Conservation (phyloP, 2,113 vertebrate species). For the Erinaceus europaeus region DNA sequence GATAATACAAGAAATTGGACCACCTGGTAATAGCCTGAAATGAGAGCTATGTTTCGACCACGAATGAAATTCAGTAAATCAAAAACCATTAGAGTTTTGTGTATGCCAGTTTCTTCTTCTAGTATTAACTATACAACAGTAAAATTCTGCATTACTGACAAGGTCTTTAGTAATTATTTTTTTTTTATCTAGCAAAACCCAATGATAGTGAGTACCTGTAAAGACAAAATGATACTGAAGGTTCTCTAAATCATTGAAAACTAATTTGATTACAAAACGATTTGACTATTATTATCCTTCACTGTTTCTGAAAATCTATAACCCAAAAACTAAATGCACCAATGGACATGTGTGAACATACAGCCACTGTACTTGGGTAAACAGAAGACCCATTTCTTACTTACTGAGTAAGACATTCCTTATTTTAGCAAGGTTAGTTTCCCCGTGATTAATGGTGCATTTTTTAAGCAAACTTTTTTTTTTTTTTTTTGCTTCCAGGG, state of each 20-base stretch:
- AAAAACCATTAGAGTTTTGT: background rate
- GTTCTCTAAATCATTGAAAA: background rate
- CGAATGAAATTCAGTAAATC: background rate
- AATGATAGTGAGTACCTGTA: background rate
- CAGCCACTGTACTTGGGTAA: background rate
- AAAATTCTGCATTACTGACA: background rate
- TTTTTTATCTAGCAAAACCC: background rate
- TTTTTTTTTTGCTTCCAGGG: too few species aligned
- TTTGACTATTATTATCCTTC: background rate
- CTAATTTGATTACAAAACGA: background rate
- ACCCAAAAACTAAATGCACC: background rate
- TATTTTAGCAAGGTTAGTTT: background rate
- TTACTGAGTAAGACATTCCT: background rate
- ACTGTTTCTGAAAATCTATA: constrained; percentile 21
- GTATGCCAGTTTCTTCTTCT: background rate
- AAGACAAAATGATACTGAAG: background rate
- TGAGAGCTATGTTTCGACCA: background rate
- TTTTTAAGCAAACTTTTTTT: constrained; percentile 8
- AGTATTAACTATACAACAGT: background rate
- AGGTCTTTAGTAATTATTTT: background rate
- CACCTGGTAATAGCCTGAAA: background rate
- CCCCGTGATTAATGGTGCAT: background rate
- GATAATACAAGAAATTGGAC: background rate
- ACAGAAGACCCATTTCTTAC: constrained; percentile 19
- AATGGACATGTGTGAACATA: background rate